phyloP scores from a whole-genome alignment of 2,113 vertebrate genomes.

The Athene noctua region DNA sequence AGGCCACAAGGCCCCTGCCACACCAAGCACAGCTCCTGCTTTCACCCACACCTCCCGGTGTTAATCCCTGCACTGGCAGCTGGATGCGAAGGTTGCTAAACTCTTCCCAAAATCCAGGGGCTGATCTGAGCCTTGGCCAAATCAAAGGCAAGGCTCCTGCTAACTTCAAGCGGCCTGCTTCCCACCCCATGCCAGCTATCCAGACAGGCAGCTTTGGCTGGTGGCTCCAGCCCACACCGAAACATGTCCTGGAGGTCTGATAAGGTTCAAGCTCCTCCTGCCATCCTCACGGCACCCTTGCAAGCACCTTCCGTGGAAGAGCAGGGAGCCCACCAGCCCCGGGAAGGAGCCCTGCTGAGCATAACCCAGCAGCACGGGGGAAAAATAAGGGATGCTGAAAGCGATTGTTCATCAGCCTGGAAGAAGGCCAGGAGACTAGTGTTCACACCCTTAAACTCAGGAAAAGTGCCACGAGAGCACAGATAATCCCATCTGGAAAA shows the following conservation, averaged over 20 bases:
- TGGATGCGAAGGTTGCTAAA: not conserved
- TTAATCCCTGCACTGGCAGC: not conserved
- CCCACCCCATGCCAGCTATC: fast-evolving
- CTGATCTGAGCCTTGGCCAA: fast-evolving
- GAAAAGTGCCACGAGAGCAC: not conserved
- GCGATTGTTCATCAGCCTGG: not conserved
- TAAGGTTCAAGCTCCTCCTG: not conserved
- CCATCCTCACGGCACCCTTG: not conserved
- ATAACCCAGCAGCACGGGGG: not conserved
- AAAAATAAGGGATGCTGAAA: not conserved
- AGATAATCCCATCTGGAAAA: not conserved
- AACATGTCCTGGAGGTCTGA: fast-evolving
- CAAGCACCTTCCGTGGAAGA: not conserved
- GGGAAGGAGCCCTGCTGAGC: not conserved
- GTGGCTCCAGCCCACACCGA: not conserved
- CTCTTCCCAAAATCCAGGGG: not conserved
- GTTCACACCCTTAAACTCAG: slow-evolving; percentile 22
- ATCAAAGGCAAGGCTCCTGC: not conserved
- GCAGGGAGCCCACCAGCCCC: not conserved
- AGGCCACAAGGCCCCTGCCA: not conserved
- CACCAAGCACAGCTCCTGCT: not conserved
- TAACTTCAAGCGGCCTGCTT: not conserved
- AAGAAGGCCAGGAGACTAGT: slow-evolving; percentile 20
- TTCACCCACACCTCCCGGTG: not conserved
- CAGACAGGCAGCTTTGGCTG: not conserved